Evolutionary conservation across 1,140 invertebrate genomes (phyloP).

Genomic region (Plutomurus gul): DNA sequence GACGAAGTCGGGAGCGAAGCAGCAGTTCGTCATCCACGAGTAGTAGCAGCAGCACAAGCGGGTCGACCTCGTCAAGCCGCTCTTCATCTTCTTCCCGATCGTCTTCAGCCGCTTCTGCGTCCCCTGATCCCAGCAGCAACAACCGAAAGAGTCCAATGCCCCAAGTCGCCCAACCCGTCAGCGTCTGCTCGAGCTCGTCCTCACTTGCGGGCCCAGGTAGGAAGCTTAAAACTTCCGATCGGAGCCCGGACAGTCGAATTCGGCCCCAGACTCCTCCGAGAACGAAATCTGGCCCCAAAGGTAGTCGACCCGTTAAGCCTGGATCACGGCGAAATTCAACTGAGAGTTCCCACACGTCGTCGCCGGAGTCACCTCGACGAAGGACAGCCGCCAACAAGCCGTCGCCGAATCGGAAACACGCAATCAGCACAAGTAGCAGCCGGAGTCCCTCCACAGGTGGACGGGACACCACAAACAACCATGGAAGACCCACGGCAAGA

Average conservation of each 20-base stretch:
- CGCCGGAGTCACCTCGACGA: constrained; percentile 6
- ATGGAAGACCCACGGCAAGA: not conserved
- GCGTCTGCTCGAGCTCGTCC: constrained; percentile 31
- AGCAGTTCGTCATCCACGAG: constrained; percentile 44
- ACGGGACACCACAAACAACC: not conserved
- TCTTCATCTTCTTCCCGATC: constrained; percentile 56
- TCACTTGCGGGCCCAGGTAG: constrained; percentile 67
- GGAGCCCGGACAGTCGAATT: constrained; percentile 71
- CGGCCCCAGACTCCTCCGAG: constrained; percentile 72
- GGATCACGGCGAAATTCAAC: constrained; percentile 50
- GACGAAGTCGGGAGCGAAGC: constrained; percentile 48
- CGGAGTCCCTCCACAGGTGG: not conserved
- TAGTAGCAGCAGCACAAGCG: constrained; percentile 44
- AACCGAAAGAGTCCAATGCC: not conserved
- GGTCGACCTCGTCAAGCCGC: constrained; percentile 53
- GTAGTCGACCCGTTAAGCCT: constrained; percentile 53
- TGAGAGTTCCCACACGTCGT: constrained; percentile 43
- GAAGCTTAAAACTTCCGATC: constrained; percentile 85
- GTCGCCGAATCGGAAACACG: not conserved
- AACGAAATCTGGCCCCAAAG: constrained; percentile 68
- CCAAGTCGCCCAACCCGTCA: constrained; percentile 22
- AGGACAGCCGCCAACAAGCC: not conserved
- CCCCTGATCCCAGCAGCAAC: constrained; percentile 46
- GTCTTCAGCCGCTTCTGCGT: constrained; percentile 51
- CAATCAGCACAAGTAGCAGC: not conserved